Percentiles rank a stretch among this genome's conserved stretches.
Evolutionary conservation across 2,113 vertebrate genomes (phyloP).

Genomic region (Chlorodrepanis virens): DNA sequence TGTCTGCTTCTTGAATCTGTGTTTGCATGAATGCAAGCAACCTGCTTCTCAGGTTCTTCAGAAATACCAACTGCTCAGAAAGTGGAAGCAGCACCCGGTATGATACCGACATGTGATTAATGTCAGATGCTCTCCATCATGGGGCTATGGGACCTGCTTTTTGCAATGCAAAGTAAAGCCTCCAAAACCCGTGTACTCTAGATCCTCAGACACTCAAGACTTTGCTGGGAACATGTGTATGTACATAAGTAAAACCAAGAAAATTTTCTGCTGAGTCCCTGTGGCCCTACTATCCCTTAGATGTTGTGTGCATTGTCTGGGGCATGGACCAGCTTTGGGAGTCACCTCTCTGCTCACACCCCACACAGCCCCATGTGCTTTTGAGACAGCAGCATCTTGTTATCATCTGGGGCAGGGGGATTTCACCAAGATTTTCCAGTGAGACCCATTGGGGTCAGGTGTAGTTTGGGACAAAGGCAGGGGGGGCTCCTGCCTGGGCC

Average conservation of each 20-base stretch:
- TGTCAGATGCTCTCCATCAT: not conserved
- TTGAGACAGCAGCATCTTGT: not conserved
- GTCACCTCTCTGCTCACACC: not conserved
- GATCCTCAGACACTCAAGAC: not conserved
- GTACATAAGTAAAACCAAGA: not conserved
- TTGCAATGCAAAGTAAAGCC: not conserved
- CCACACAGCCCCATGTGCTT: fast-evolving
- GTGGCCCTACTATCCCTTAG: not conserved
- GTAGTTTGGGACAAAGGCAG: not conserved
- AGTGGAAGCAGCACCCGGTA: not conserved
- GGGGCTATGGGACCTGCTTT: not conserved
- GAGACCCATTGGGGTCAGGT: not conserved
- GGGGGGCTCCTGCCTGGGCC: not conserved
- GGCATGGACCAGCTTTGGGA: not conserved
- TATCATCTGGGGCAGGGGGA: not conserved
- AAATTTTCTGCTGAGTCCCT: not conserved
- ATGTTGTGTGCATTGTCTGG: fast-evolving
- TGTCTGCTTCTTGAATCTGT: not conserved
- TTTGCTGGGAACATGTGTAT: not conserved
- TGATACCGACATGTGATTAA: not conserved
- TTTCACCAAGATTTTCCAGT: not conserved
- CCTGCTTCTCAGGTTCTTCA: not conserved
- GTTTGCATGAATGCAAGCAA: not conserved
- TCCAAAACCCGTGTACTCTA: fast-evolving
- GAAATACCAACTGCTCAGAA: not conserved